Base-by-base conservation (phyloP, 2,888 invertebrate species). In the Microctonus brassicae region DNA sequence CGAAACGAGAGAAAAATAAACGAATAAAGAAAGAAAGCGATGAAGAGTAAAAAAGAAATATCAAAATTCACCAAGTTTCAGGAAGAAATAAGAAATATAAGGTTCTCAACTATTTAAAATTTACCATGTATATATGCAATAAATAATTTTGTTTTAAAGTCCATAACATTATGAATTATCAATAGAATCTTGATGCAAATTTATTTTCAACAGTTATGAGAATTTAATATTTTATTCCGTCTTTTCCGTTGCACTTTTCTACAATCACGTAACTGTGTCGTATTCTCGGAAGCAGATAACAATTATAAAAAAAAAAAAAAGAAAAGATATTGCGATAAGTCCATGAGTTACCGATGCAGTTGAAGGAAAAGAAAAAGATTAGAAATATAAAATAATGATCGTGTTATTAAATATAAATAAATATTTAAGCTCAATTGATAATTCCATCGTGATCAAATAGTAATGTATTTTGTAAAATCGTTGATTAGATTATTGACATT, bases 221-320 rank as follows among this genome's bases (percentile, higher is more conserved):
- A n/a, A n/a, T 39, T n/a, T 4, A 39, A 39, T 39, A 11, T 13
- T 13, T 11, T 10, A 22, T 24, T 1, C 13, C 66, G 55, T 22
- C 29, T 39, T 39, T 69, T 64, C 7, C 52, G 5, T 34, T 65
- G 52, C 47, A 55, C n/a, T n/a, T n/a, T n/a, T n/a, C n/a, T n/a
- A n/a, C n/a, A n/a, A n/a, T n/a, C n/a, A n/a, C n/a, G n/a, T n/a
- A n/a, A n/a, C n/a, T n/a, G n/a, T n/a, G n/a, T n/a, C n/a, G 36
- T 7, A 57, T 83, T 82, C 81, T 75, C 72, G 73, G 79, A 77
- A 80, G 67, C 47, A 57, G 74, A 77, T 76, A 74, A 74, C 74
- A 67, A 74, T 64, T 29, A 33, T 53, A 36, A 65, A 42, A 69
- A 72, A 66, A 68, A 62, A 20, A 73, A 69, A 72, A 66, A 68